phyloP scores from a whole-genome alignment of 92 coral and sea anemone species.

The Umimayanthus chanpuru region DNA sequence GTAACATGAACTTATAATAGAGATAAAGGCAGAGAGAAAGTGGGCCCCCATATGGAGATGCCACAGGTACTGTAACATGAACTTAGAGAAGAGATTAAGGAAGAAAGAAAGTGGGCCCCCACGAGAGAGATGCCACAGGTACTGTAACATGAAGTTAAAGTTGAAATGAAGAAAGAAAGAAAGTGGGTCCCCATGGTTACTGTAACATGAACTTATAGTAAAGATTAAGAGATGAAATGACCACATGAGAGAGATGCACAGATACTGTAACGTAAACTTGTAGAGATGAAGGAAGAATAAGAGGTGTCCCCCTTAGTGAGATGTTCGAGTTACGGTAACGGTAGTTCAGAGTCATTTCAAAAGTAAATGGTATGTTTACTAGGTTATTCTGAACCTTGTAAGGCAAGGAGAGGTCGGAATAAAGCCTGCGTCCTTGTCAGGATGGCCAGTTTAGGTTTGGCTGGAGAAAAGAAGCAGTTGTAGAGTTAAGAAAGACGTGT shows the following conservation, averaged over 20 bases:
- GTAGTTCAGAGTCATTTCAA: too few species aligned
- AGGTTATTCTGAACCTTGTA: too few species aligned
- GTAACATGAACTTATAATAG: too few species aligned
- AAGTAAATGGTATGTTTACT: neutral
- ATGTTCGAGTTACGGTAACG: too few species aligned
- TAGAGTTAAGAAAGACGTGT: too few species aligned
- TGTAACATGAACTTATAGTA: conserved; percentile 90
- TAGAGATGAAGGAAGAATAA: conserved; percentile 83
- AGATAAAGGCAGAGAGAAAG: conserved; percentile 71
- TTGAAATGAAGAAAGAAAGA: conserved; percentile 82
- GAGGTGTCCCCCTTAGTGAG: neutral
- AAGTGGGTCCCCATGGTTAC: conserved; percentile 49
- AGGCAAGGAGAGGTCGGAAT: too few species aligned
- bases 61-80: conserved; percentile 91
- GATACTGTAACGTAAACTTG: conserved; percentile 92
- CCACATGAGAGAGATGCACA: conserved; percentile 61
- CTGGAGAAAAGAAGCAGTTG: too few species aligned
- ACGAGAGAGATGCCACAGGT: conserved; percentile 77
- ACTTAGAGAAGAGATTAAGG: conserved; percentile 84
- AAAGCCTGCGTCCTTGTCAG: too few species aligned
- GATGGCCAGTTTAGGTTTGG: too few species aligned
- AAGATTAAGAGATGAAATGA: conserved; percentile 74
- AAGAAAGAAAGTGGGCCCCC: conserved; percentile 71
- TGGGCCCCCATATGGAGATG: conserved; percentile 46
- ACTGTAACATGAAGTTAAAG: conserved; percentile 90